Conservation (phyloP, 1,140 invertebrate genomes). For the Sipha flava region DNA sequence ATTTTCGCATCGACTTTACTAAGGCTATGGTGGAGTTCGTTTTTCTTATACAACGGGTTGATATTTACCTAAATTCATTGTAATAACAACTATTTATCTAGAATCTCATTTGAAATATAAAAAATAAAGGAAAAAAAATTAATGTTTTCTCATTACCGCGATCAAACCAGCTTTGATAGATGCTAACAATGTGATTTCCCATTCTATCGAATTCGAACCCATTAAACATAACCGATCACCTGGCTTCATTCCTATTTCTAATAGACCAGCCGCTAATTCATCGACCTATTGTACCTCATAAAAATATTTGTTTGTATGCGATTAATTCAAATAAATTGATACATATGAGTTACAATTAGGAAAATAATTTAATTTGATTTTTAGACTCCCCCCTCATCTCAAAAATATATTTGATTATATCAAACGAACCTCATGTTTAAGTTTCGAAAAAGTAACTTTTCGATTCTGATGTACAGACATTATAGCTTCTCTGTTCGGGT, state of each 20-base stretch:
- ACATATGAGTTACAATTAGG: no score
- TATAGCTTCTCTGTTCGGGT: conserved; percentile 41
- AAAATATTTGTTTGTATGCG: not conserved
- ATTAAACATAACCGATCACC: conserved; percentile 83
- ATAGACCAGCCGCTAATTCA: conserved; percentile 68
- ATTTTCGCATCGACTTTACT: conserved; percentile 68
- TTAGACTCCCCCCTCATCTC: no score
- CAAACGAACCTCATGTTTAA: not conserved
- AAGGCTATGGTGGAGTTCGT: conserved; percentile 70
- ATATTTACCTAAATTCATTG: conserved; percentile 73
- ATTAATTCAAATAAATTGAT: no score
- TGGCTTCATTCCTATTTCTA: conserved; percentile 61
- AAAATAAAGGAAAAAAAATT: no score
- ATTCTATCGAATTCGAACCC: conserved; percentile 77
- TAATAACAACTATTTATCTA: no score
- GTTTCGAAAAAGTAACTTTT: not conserved
- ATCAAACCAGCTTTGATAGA: conserved; percentile 73
- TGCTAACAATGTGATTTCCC: conserved; percentile 69
- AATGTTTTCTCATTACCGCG: no score
- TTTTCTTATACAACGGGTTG: conserved; percentile 71
- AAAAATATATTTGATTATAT: not conserved
- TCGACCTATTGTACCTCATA: conserved; percentile 51
- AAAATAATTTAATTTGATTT: no score
- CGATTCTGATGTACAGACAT: conserved; percentile 4
- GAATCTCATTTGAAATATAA: no score